Evolutionary conservation across 1,140 invertebrate species (phyloP), one percentile per base, ranked within the genome.

Genomic region (Drosophila nasuta): DNA sequence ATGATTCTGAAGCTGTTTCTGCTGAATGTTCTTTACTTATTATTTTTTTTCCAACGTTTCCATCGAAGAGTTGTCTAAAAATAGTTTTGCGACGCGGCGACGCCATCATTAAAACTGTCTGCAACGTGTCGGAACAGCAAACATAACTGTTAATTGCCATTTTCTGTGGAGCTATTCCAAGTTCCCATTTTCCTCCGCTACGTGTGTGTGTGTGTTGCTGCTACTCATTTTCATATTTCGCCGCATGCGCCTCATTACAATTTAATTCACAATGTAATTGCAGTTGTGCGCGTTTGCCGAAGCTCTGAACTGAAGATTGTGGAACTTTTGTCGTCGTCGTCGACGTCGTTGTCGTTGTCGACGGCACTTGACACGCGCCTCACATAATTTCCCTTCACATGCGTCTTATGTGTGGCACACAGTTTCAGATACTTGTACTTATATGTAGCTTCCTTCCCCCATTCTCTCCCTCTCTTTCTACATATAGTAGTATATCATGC

Each of bases 241-340:
- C 77, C 77, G 70, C 81, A 89, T 89, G 83, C 85, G 85, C 85
- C 85, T 88, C 85, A 88, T 88, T 90, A 88, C 86, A 88, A 88
- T 88, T 88, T 90, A 85, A 90, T 88, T 90, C 86, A 85, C 77
- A 88, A 85, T 90, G 86, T 85, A 90, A 88, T 88, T 88, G 81
- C 77, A 88, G 64, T 80, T 67, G 73, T 58, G 41, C 41, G 60
- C 46, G 20, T 25, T 25, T n/a, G 38, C 15, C 30, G 35, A 75
- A 38, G 33, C 35, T 33, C 35, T 25, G 59, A n/a, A 41, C 41
- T 25, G 64, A 49, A 69, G 66, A 63, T 2, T 43, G 65, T 57
- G 62, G 58, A 57, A 57, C 30, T 43, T 59, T 46, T 48, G 28
- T 48, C 43, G 43, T 67, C 48, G 20, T 25, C 20, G 28, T 48